These are phyloP conservation scores for Cephus pulcher DNA, from an alignment of 2,888 invertebrate genomes.

Conservation along the genomic window DNA sequence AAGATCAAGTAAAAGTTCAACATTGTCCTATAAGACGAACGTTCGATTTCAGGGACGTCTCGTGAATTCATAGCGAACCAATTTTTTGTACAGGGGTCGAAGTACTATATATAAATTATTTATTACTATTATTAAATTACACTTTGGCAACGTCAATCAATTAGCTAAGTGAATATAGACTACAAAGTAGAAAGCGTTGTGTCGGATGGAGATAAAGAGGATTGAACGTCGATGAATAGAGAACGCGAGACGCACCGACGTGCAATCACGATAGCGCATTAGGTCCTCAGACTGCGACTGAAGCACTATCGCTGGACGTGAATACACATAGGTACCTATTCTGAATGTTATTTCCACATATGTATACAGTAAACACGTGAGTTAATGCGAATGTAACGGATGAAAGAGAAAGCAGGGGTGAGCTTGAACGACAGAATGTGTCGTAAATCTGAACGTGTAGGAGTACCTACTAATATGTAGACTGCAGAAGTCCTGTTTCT, in stretches of 20 bases:
- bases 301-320: slow-evolving; percentile 14
- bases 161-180: slow-evolving; percentile 11
- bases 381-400: background rate
- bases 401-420: background rate
- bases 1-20: background rate
- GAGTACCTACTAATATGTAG: no score
- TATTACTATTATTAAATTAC: no score
- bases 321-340: slow-evolving; percentile 28
- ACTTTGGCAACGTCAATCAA: slow-evolving; percentile 3
- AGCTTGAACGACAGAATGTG: slow-evolving; percentile 20
- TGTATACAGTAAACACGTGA: slow-evolving; percentile 9
- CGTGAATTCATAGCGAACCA: background rate
- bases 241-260: slow-evolving; percentile 12
- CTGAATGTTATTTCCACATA: slow-evolving; percentile 34
- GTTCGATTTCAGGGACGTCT: background rate
- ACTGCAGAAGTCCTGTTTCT: no score
- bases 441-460: no score
- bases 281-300: background rate
- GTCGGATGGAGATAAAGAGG: slow-evolving; percentile 23
- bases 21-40: background rate
- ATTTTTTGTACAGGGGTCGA: no score
- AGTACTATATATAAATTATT: background rate
- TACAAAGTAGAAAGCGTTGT: background rate
- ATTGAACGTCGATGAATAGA: slow-evolving; percentile 22
- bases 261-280: background rate